These are phyloP conservation scores for Daktulosphaira vitifoliae DNA, from an alignment of 1,140 invertebrate species.

Conservation along the genomic window DNA sequence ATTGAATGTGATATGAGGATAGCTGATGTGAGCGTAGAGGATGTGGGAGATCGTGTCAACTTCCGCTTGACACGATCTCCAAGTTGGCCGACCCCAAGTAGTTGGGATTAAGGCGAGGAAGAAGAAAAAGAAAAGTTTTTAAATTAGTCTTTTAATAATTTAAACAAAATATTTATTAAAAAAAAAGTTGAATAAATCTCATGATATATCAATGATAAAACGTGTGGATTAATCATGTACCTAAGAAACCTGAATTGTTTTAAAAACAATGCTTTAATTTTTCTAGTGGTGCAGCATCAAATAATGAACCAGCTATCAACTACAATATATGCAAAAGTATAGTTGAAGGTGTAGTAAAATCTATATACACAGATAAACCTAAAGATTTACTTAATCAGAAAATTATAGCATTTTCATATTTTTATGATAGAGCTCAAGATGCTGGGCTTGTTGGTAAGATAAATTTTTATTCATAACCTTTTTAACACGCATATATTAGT, in stretches of 20 bases:
- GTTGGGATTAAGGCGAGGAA: no score
- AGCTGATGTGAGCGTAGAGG: no score
- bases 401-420: slow-evolving; percentile 86
- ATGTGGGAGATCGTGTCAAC: no score
- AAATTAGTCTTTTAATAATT: no score
- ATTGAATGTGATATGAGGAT: no score
- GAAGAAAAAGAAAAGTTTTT: no score
- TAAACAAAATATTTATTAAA: no score
- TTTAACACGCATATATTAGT: no score
- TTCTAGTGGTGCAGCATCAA: slow-evolving; percentile 23
- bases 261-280: background rate
- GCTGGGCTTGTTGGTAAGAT: slow-evolving; percentile 59
- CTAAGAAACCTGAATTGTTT: no score
- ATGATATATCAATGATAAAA: slow-evolving; percentile 24
- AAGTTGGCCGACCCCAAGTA: no score
- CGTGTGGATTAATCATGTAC: background rate
- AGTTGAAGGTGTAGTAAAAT: slow-evolving; percentile 28
- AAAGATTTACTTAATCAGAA: slow-evolving; percentile 54
- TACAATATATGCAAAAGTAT: slow-evolving; percentile 33
- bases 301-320: slow-evolving; percentile 9
- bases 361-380: slow-evolving; percentile 45
- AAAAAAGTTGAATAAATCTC: background rate
- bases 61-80: no score
- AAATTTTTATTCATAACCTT: no score
- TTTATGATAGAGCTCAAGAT: slow-evolving; percentile 82